Conservation (phyloP, 2,888 invertebrate species). For the Phortica okadai region DNA sequence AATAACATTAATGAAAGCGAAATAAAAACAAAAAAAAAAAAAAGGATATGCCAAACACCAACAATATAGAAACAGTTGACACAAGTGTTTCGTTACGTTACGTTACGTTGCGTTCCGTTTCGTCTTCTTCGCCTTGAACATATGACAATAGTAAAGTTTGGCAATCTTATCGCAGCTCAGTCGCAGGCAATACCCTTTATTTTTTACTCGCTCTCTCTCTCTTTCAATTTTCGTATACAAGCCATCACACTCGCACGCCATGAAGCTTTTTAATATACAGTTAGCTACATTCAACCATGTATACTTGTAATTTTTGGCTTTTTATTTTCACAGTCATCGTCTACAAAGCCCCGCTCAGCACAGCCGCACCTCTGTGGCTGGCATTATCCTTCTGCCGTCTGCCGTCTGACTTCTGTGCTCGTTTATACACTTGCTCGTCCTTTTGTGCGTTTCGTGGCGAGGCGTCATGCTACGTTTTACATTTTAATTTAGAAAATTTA, state of each 20-base stretch:
- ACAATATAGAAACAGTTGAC: background rate
- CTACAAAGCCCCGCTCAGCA: background rate
- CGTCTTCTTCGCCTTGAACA: background rate
- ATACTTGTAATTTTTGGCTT: constrained; percentile 36
- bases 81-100: background rate
- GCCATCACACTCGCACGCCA: background rate
- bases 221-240: background rate
- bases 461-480: constrained; percentile 28
- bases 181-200: background rate
- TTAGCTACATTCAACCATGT: constrained; percentile 9
- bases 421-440: background rate
- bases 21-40: background rate
- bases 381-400: background rate
- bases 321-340: constrained; percentile 6
- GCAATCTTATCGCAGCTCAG: constrained; percentile 25
- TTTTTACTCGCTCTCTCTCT: background rate
- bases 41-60: background rate
- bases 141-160: constrained; percentile 12
- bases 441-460: background rate
- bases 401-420: background rate
- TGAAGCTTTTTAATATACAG: constrained; percentile 4
- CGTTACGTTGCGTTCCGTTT: background rate
- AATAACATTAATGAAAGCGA: constrained; percentile 29
- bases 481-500: constrained; percentile 40
- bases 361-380: background rate